These are phyloP conservation scores for Pyrrhia umbra DNA, from an alignment of 2,888 invertebrate genomes.

Conservation along the genomic window DNA sequence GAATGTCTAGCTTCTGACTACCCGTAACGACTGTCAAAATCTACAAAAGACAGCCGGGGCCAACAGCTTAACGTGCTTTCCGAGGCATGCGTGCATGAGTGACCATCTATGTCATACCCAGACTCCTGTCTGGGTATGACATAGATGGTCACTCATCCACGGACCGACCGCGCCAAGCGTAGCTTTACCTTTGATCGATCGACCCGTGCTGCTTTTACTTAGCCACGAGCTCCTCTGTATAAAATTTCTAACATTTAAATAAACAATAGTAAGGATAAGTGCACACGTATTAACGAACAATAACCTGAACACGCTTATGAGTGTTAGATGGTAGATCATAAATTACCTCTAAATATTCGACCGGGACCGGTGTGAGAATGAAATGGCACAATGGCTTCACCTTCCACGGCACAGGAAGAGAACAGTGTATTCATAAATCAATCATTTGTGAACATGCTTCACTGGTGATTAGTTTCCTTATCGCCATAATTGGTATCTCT, in stretches of 20 bases:
- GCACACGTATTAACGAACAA: slow-evolving; percentile 24
- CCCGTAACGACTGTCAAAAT: too few species aligned
- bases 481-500: neutral
- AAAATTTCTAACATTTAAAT: neutral
- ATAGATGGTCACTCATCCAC: too few species aligned
- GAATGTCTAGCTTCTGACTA: too few species aligned
- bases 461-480: neutral
- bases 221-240: too few species aligned
- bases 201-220: too few species aligned
- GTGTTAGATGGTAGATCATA: slow-evolving; percentile 62
- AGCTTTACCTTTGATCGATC: too few species aligned
- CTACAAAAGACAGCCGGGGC: too few species aligned
- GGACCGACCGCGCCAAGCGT: too few species aligned
- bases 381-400: slow-evolving; percentile 71
- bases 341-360: slow-evolving; percentile 71
- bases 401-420: slow-evolving; percentile 26
- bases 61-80: too few species aligned
- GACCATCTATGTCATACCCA: too few species aligned
- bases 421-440: slow-evolving; percentile 27
- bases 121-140: too few species aligned
- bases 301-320: slow-evolving; percentile 50
- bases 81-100: too few species aligned
- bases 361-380: slow-evolving; percentile 72
- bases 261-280: neutral
- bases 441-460: neutral